These are phyloP conservation scores for Phrynocephalus vlangalii DNA, from an alignment of 2,797 vertebrate species.

Conservation along the genomic window DNA sequence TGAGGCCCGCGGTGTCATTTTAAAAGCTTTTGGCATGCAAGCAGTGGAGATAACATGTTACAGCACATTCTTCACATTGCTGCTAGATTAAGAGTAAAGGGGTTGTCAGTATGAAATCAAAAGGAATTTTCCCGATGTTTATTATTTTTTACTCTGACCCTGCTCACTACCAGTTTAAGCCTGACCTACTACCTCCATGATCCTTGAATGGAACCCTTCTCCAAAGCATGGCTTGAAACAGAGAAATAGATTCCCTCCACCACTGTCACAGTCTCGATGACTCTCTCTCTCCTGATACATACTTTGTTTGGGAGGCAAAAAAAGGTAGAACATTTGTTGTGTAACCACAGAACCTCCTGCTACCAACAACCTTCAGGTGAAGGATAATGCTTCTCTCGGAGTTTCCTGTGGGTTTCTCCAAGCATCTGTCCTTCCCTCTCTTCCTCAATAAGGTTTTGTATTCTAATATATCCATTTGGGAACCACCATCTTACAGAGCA, in stretches of 20 bases:
- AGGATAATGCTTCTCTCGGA: neutral
- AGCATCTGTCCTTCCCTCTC: neutral
- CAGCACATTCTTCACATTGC: too few relatives aligned
- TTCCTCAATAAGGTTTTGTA: neutral
- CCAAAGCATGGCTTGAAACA: neutral
- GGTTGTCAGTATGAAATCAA: neutral
- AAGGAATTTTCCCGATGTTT: too few relatives aligned
- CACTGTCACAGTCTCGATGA: neutral
- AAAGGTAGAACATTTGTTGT: neutral
- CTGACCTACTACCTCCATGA: neutral
- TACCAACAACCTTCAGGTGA: neutral
- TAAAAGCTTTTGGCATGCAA: neutral
- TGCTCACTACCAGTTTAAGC: neutral
- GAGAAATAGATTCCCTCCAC: neutral
- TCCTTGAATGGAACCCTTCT: too few relatives aligned
- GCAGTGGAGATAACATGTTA: neutral
- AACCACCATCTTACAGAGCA: constrained; percentile 53
- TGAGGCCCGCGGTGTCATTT: neutral
- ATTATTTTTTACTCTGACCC: neutral
- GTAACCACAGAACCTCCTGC: neutral
- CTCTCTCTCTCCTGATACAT: neutral
- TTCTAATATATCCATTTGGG: neutral
- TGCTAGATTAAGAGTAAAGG: too few relatives aligned
- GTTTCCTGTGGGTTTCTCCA: neutral
- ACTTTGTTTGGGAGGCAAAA: neutral